phyloP scores from a whole-genome alignment of 2,797 vertebrate genomes.

The Gymnodraco acuticeps region DNA sequence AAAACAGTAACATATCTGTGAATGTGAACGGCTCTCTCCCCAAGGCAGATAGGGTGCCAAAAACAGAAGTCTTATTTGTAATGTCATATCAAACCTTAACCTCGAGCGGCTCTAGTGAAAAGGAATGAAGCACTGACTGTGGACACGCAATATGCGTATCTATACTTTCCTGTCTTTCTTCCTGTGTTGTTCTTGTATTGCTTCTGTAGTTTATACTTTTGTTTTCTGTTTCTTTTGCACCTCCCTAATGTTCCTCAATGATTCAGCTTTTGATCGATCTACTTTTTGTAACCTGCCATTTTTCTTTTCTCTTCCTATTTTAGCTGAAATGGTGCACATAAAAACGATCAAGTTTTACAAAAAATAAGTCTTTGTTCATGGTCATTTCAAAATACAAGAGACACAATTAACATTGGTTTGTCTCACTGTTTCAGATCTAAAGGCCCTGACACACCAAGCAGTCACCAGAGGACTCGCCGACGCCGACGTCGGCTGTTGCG shows the following conservation, averaged over 20 bases:
- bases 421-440: background rate
- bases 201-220: background rate
- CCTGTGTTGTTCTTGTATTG: slow-evolving; percentile 18
- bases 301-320: background rate
- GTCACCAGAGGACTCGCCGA: too few species aligned
- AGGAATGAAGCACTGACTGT: slow-evolving; percentile 42
- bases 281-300: background rate
- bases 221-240: slow-evolving; percentile 1
- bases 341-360: background rate
- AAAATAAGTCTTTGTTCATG: background rate
- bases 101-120: slow-evolving; percentile 49
- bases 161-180: slow-evolving; percentile 24
- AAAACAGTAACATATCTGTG: slow-evolving; percentile 21
- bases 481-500: too few species aligned
- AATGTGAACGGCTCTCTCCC: slow-evolving; percentile 30
- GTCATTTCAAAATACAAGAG: background rate
- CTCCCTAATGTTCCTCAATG: background rate
- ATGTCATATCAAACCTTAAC: slow-evolving; percentile 60
- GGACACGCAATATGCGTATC: slow-evolving; percentile 12
- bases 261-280: background rate
- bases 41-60: slow-evolving; percentile 26
- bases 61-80: slow-evolving; percentile 47
- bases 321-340: background rate
- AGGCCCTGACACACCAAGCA: too few species aligned
- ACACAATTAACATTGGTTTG: background rate